phyloP scores from a whole-genome alignment of 2,888 invertebrate genomes.

The Autographa gamma region DNA sequence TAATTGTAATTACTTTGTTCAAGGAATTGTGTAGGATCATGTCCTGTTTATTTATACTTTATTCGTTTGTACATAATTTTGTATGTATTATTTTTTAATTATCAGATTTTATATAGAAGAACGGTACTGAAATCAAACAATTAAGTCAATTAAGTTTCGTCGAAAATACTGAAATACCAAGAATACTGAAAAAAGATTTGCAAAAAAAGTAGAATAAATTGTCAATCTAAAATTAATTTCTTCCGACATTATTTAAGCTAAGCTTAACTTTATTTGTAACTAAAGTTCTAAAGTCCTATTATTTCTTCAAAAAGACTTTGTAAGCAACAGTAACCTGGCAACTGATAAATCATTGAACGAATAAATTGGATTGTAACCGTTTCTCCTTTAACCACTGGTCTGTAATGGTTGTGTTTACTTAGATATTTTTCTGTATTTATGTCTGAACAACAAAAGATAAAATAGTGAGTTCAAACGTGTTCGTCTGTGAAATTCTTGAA shows the following conservation, averaged over 20 bases:
- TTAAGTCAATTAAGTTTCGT: neutral
- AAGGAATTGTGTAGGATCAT: neutral
- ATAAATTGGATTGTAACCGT: constrained; percentile 46
- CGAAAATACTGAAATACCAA: neutral
- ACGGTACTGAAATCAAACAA: neutral
- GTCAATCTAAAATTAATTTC: neutral
- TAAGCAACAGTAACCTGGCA: constrained; percentile 21
- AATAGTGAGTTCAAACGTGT: neutral
- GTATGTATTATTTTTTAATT: no score
- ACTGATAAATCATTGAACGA: constrained; percentile 24
- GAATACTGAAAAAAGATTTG: no score
- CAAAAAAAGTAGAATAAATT: no score
- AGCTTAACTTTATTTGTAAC: constrained; percentile 9
- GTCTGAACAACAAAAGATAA: neutral
- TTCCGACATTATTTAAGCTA: neutral
- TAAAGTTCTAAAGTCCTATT: constrained; percentile 27
- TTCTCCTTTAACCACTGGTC: constrained; percentile 31
- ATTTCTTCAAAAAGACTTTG: constrained; percentile 31
- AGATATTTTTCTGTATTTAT: neutral
- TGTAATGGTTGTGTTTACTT: constrained; percentile 35
- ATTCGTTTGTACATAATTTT: neutral
- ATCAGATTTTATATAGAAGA: neutral
- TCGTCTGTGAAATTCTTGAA: no score
- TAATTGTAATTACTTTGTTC: constrained; percentile 4
- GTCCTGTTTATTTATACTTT: neutral